Evolutionary conservation across 92 coral and sea anemone genomes (phyloP).

Genomic region (Heteractis magnifica): DNA sequence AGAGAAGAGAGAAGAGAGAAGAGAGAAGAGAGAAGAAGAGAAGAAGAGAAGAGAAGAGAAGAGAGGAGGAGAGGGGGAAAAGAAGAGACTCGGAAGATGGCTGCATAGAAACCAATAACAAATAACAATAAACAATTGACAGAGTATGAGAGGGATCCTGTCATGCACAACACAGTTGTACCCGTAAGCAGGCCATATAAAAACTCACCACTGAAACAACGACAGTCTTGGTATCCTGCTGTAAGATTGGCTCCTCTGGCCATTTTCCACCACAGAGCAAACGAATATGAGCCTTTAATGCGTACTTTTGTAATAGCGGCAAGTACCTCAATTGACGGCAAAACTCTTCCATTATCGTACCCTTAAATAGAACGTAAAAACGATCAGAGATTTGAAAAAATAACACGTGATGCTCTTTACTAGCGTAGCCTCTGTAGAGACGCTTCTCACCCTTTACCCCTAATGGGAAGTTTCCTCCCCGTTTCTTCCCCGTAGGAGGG

Average conservation of each 20-base stretch:
- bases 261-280: slow-evolving; percentile 72
- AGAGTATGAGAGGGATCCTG: too few species aligned
- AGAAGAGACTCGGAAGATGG: not conserved
- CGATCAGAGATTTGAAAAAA: not conserved
- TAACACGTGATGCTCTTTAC: not conserved
- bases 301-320: slow-evolving; percentile 69
- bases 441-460: too few species aligned
- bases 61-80: not conserved
- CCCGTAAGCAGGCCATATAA: not conserved
- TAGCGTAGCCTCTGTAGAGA: too few species aligned
- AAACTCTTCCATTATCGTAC: slow-evolving; percentile 88
- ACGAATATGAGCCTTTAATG: slow-evolving; percentile 73
- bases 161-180: too few species aligned
- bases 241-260: slow-evolving; percentile 32
- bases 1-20: too few species aligned
- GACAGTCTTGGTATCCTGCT: slow-evolving; percentile 57
- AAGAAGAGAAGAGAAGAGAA: not conserved
- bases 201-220: slow-evolving; percentile 92
- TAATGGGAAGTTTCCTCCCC: too few species aligned
- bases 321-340: slow-evolving; percentile 77
- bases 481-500: too few species aligned
- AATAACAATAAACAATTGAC: too few species aligned
- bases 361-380: slow-evolving; percentile 42
- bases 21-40: not conserved
- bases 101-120: too few species aligned